Conservation (phyloP, 1,140 invertebrate genomes). For the Ceratina australensis region DNA sequence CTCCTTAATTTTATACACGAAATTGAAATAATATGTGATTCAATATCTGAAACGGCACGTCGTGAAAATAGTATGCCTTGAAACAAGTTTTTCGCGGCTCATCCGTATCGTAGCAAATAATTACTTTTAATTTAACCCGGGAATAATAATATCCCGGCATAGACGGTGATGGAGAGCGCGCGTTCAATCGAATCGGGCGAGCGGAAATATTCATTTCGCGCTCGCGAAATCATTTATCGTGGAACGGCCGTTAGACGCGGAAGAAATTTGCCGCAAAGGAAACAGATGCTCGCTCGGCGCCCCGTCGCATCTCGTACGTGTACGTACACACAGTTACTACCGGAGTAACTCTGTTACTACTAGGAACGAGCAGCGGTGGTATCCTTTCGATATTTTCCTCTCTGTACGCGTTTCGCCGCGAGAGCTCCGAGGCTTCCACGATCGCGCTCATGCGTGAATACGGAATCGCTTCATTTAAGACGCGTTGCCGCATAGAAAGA, state of each 20-base stretch:
- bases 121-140: constrained; percentile 24
- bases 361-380: background rate
- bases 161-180: background rate
- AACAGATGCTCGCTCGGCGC: constrained; percentile 51
- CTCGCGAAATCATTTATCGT: constrained; percentile 43
- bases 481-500: constrained; percentile 22
- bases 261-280: constrained; percentile 55
- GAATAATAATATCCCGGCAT: constrained; percentile 5
- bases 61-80: no score
- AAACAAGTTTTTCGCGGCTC: no score
- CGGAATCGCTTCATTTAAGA: constrained; percentile 61
- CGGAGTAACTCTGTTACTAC: no score
- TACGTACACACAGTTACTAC: no score
- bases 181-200: constrained; percentile 29
- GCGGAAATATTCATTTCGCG: constrained; percentile 45
- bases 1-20: no score
- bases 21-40: no score
- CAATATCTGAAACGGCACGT: no score
- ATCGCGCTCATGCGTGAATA: constrained; percentile 59
- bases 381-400: constrained; percentile 29
- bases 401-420: constrained; percentile 11
- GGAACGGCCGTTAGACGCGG: constrained; percentile 20
- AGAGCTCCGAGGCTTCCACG: constrained; percentile 34
- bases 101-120: constrained; percentile 1
- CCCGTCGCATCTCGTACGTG: constrained; percentile 3